Base-by-base conservation (phyloP, 2,888 invertebrate species). In the Malacosoma neustria region DNA sequence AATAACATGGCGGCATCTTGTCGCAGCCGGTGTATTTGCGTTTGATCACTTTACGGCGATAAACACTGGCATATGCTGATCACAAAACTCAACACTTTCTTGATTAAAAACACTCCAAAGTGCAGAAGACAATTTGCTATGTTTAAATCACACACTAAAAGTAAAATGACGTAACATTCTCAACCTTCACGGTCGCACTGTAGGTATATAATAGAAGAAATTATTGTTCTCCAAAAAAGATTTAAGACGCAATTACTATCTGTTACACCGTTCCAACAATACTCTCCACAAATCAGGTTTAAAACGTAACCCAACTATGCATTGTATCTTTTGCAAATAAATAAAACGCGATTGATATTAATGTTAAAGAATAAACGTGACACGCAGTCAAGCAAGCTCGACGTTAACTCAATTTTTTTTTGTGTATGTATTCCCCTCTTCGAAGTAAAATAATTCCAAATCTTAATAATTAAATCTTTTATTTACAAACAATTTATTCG, bases 81-180 rank as follows among this genome's bases (percentile, higher is more conserved):
- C 64, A 64, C 61, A 57, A 57, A 54, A 57, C 52, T 45, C 46
- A 54, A 53, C 57, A 61, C 57, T 55, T 63, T 56, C 52, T 45
- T 51, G 44, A 49, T 49, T 48, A 64, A 61, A 64, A 68, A 53
- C 74, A 77, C 72, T 68, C 60, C 57, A 58, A 60, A 57, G 53
- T 61, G 54, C 45, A 57, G 54, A 62, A 55, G 48, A 60, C 65
- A 71, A 73, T 62, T 70, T 72, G 60, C 57, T 68, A 62, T 57
- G 68, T 77, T 67, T 70, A 59, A 62, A 81, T 66, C 75, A 81
- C 74, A 70, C 75, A 80, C 72, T 71, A 72, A 66, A 72, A 66
- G 66, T 69, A 70, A 82, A 84, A 81, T 85, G 85, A 85, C 85
- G 85, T 85, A 85, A 85, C 85, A 84, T 76, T 79, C 80, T 82